Evolutionary conservation across 2,113 vertebrate genomes (phyloP).

Genomic region (Sorex araneus): DNA sequence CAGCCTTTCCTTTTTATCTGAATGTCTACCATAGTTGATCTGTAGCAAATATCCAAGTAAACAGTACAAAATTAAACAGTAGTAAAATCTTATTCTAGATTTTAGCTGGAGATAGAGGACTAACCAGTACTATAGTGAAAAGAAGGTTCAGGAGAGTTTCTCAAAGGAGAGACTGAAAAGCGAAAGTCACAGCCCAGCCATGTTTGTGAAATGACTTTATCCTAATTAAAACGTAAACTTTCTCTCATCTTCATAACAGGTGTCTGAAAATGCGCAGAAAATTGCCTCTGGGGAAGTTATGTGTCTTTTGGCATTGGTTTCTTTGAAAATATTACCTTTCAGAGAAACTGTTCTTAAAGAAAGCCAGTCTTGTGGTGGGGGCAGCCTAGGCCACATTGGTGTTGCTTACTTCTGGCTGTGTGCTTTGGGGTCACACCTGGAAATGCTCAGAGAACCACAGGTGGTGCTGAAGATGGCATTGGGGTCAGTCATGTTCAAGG

Average conservation of each 20-base stretch:
- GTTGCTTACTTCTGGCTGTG: too few relatives aligned
- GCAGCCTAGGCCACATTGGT: background rate
- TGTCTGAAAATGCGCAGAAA: background rate
- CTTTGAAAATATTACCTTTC: background rate
- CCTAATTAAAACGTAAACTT: background rate
- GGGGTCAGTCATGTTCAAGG: too few relatives aligned
- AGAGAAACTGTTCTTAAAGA: background rate
- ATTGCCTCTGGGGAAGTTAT: background rate
- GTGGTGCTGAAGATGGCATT: too few relatives aligned
- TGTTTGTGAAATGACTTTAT: background rate
- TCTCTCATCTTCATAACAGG: background rate
- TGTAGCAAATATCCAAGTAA: background rate
- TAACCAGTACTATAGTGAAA: background rate
- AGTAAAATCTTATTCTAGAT: background rate
- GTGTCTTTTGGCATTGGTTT: background rate
- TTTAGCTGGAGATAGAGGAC: background rate
- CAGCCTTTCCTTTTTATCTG: too few relatives aligned
- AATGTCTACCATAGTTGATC: too few relatives aligned
- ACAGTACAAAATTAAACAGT: background rate
- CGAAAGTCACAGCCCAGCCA: background rate
- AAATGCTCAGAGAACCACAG: too few relatives aligned
- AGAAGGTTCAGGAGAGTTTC: background rate
- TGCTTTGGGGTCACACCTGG: too few relatives aligned
- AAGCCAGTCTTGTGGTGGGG: too few relatives aligned
- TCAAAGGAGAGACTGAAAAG: background rate